phyloP scores from a whole-genome alignment of 2,113 vertebrate species.

The Cnemophilus loriae region DNA sequence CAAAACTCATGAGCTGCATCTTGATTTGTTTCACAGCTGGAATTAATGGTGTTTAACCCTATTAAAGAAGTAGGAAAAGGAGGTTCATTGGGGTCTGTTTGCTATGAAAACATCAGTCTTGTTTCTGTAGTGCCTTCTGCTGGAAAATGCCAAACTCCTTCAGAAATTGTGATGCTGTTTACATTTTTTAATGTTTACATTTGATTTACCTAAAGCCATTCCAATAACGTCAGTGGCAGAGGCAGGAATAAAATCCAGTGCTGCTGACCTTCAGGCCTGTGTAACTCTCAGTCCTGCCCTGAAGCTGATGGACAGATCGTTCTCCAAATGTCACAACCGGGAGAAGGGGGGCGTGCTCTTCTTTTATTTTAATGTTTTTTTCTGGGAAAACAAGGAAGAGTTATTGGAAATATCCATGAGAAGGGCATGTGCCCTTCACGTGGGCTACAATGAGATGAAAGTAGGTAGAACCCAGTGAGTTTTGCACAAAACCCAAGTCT shows the following conservation, averaged over 20 bases:
- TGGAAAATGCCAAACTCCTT: neutral
- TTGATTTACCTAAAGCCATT: neutral
- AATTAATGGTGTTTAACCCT: constrained; percentile 10
- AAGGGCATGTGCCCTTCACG: neutral
- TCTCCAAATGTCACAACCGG: neutral
- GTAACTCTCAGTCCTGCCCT: neutral
- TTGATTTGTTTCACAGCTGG: constrained; percentile 16
- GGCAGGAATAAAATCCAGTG: neutral
- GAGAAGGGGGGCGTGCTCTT: neutral
- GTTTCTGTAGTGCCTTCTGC: neutral
- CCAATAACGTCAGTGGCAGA: neutral
- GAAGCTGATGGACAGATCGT: neutral
- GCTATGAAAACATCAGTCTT: neutral
- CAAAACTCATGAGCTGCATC: neutral
- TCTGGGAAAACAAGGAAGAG: neutral
- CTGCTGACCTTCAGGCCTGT: neutral
- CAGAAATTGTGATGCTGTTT: neutral
- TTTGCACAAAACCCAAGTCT: neutral
- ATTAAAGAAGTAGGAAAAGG: constrained; percentile 1
- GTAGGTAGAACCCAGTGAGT: neutral
- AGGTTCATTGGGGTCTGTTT: neutral
- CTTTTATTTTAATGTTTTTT: neutral
- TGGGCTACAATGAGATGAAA: neutral
- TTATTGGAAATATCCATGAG: neutral
- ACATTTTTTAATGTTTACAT: neutral